phyloP scores from a whole-genome alignment of 2,888 invertebrate species.

The Lacanobia oleracea region DNA sequence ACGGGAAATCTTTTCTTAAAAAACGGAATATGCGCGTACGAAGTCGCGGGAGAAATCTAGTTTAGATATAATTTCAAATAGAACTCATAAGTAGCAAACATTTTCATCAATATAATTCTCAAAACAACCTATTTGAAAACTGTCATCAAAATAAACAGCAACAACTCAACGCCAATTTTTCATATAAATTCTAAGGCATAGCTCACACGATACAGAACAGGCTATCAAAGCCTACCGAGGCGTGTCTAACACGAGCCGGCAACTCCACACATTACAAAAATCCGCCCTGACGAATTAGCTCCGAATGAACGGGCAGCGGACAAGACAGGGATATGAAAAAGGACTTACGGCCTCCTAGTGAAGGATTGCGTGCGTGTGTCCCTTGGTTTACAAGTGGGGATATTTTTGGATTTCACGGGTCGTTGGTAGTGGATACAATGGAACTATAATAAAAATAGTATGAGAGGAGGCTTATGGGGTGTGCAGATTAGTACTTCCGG shows the following conservation, averaged over 20 bases:
- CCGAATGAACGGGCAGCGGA: conserved; percentile 38
- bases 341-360: conserved; percentile 21
- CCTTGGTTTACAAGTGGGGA: conserved; percentile 29
- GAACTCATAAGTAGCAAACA: neutral
- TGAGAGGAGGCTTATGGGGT: neutral
- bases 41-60: too few relatives aligned
- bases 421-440: neutral
- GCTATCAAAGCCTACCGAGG: conserved; percentile 36
- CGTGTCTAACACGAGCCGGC: conserved; percentile 38
- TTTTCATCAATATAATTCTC: neutral
- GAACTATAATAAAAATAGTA: conserved; percentile 8
- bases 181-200: conserved; percentile 40
- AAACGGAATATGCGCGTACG: too few relatives aligned
- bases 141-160: conserved; percentile 2
- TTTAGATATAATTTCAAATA: too few relatives aligned
- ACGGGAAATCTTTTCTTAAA: too few relatives aligned
- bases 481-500: neutral
- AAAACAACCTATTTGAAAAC: neutral
- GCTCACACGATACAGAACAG: conserved; percentile 21
- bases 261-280: conserved; percentile 55
- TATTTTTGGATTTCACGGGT: conserved; percentile 28
- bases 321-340: conserved; percentile 39
- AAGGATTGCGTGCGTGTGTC: conserved; percentile 18
- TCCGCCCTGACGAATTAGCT: conserved; percentile 45
- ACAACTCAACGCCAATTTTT: conserved; percentile 6